phyloP scores from a whole-genome alignment of 2,888 invertebrate genomes.

The Chrysomela aeneicollis region DNA sequence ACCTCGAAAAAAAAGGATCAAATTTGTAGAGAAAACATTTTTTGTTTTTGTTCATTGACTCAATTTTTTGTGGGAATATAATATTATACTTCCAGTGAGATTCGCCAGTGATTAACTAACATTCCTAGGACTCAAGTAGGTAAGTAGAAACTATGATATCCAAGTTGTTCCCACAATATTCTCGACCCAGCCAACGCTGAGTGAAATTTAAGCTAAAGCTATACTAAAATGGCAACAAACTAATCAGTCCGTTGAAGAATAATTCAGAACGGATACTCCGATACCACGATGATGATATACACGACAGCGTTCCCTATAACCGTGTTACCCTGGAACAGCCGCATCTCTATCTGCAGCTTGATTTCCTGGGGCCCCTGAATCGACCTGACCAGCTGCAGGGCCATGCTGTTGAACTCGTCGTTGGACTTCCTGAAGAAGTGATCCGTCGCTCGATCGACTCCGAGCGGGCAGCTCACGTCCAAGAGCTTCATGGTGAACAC shows the following conservation, averaged over 20 bases:
- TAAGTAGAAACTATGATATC: too few species aligned
- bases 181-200: too few species aligned
- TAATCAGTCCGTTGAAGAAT: background rate
- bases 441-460: slow-evolving; percentile 58
- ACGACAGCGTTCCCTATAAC: slow-evolving; percentile 86
- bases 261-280: slow-evolving; percentile 77
- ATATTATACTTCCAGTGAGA: too few species aligned
- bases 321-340: slow-evolving; percentile 74
- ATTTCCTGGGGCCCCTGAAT: slow-evolving; percentile 91
- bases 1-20: too few species aligned
- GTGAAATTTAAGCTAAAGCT: too few species aligned
- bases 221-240: too few species aligned
- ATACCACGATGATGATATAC: slow-evolving; percentile 85
- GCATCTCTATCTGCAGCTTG: slow-evolving; percentile 87
- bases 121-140: too few species aligned
- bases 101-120: too few species aligned
- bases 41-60: too few species aligned
- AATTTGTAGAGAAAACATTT: too few species aligned
- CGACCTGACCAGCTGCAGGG: slow-evolving; percentile 76
- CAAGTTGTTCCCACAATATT: too few species aligned
- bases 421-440: slow-evolving; percentile 59
- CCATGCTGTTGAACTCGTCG: slow-evolving; percentile 71
- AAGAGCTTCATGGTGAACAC: slow-evolving; percentile 78
- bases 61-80: too few species aligned
- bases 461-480: slow-evolving; percentile 71